Percentiles rank a stretch among this genome's conserved stretches.
Evolutionary conservation across 2,888 invertebrate genomes (phyloP).

Genomic region (Leptarthrus brevirostris): DNA sequence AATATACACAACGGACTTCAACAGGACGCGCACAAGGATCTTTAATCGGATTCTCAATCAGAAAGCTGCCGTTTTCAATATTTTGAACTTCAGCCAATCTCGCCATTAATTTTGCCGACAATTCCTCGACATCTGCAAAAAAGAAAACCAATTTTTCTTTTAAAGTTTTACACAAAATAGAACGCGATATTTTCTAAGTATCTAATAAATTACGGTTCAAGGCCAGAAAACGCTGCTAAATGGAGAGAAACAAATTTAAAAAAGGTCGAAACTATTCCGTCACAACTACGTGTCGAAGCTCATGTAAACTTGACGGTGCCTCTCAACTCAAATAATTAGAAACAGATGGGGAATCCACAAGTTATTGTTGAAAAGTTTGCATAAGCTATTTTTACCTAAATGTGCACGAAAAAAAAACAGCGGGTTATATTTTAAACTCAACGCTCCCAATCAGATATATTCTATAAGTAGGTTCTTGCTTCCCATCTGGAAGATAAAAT

Average conservation of each 20-base stretch:
- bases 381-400: not conserved
- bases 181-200: not conserved
- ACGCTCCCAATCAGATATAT: not conserved
- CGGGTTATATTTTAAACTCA: too few relatives aligned
- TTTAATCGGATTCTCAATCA: slow-evolving; percentile 66
- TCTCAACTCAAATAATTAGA: not conserved
- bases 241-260: too few relatives aligned
- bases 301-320: too few relatives aligned
- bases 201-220: not conserved
- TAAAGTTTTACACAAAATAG: not conserved
- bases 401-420: too few relatives aligned
- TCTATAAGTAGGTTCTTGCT: slow-evolving; percentile 13
- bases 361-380: not conserved
- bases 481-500: not conserved
- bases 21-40: slow-evolving; percentile 56
- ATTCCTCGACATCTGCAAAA: slow-evolving; percentile 67
- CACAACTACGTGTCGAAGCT: too few relatives aligned
- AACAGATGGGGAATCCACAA: not conserved
- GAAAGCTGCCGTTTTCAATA: slow-evolving; percentile 66
- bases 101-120: slow-evolving; percentile 67
- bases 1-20: slow-evolving; percentile 57
- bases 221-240: not conserved
- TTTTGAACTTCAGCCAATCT: slow-evolving; percentile 67
- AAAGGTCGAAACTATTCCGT: too few relatives aligned
- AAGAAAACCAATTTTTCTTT: slow-evolving; percentile 41